Percentiles rank a stretch among this genome's conserved stretches.
Evolutionary conservation across 2,888 invertebrate species (phyloP).

Genomic region (Omphaloscelis lunosa): DNA sequence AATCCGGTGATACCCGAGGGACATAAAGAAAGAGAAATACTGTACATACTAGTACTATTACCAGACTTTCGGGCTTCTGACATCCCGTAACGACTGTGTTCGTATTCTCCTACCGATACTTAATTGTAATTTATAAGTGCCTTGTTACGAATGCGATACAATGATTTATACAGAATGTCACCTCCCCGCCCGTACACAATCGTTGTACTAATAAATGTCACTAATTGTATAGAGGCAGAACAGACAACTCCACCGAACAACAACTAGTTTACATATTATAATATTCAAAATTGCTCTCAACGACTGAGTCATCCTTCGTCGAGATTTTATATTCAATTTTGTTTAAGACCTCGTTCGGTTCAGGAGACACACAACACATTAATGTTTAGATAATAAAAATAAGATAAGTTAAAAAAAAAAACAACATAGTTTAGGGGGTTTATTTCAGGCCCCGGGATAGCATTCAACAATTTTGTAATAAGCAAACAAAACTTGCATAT

Average conservation of each 20-base stretch:
- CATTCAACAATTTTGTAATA: background rate
- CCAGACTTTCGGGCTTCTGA: slow-evolving; percentile 6
- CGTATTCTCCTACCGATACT: slow-evolving; percentile 12
- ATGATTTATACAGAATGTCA: slow-evolving; percentile 52
- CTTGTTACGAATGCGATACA: slow-evolving; percentile 56
- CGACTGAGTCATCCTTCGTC: slow-evolving; percentile 88
- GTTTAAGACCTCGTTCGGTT: slow-evolving; percentile 78
- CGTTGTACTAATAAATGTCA: slow-evolving; percentile 86
- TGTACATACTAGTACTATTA: no score
- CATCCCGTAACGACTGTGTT: background rate
- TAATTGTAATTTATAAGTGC: slow-evolving; percentile 55
- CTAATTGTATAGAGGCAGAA: slow-evolving; percentile 85
- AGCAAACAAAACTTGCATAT: background rate
- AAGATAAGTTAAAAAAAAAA: background rate
- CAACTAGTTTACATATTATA: slow-evolving; percentile 89
- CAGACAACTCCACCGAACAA: slow-evolving; percentile 79
- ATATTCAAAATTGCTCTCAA: slow-evolving; percentile 87
- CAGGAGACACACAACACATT: slow-evolving; percentile 52
- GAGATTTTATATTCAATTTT: slow-evolving; percentile 81
- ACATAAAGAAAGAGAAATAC: no score
- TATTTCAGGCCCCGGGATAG: background rate
- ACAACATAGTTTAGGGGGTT: background rate
- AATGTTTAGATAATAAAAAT: slow-evolving; percentile 29
- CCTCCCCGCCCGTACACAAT: slow-evolving; percentile 73
- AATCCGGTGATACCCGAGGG: no score